Evolutionary conservation across 2,797 vertebrate species (phyloP), one percentile per base, ranked within the genome.

Genomic region (Rhynchotus rufescens): DNA sequence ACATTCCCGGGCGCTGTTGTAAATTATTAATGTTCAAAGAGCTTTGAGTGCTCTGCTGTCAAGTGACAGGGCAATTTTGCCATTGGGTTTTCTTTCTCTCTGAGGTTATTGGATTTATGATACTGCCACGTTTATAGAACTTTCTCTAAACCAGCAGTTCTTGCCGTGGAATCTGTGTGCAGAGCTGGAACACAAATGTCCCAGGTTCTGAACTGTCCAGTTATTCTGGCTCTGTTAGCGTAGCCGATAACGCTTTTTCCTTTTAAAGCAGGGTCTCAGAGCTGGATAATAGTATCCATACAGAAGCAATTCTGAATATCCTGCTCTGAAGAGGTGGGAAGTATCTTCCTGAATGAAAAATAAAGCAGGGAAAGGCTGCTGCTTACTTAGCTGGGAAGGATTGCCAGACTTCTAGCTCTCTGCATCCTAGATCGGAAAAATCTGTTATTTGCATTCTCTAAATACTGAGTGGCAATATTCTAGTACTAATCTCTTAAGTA

Each of bases 271-370:
- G 15, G 42, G 5, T 64, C 42, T 86, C 36, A 51, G 8, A 90
- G 45, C 20, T 88, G 80, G 61, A 15, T 0, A 5, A 23, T 72
- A 7, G 15, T 61, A 32, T 80, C 52, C 86, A 51, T 64, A 57
- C 47, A 40, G 62, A 36, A 78, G 54, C 54, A 26, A 20, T 38
- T 83, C 34, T 81, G 51, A 72, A 45, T 77, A 23, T 84, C 84
- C 59, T 80, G 44, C 71, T 77, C 36, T 77, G 20, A 44, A 47
- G 9, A 80, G 10, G 26, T 52, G 20, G 36, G 45, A 85, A 38
- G n/a, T 51, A n/a, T 14, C 20, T 92, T 80, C 34, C 23, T 89
- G 80, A 44, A 83, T 89, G 36, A 36, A 65, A 87, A 92, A 86
- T 20, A 47, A 76, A 73, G n/a, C 25, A 49, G 28, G 62, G 61